These are phyloP conservation scores for Nudaria mundana DNA, from an alignment of 2,888 invertebrate genomes.

Conservation along the genomic window DNA sequence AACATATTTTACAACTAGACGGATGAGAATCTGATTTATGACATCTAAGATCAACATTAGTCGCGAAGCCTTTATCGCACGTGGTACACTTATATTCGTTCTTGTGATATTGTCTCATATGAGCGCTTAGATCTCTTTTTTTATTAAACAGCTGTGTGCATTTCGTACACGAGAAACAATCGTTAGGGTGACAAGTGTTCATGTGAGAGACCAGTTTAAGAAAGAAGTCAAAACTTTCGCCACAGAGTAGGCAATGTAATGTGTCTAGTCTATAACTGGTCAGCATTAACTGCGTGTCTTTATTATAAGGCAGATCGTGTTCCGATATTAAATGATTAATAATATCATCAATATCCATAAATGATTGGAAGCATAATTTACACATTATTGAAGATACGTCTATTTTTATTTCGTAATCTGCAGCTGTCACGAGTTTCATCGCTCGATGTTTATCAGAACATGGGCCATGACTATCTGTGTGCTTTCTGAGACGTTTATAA, in stretches of 20 bases:
- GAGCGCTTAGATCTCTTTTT: constrained; percentile 51
- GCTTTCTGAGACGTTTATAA: constrained; percentile 44
- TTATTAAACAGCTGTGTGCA: constrained; percentile 56
- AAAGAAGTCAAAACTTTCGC: constrained; percentile 44
- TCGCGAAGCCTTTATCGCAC: constrained; percentile 44
- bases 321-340: constrained; percentile 44
- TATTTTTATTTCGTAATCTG: constrained; percentile 60
- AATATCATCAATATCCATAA: constrained; percentile 24
- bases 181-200: constrained; percentile 46
- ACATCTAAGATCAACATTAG: constrained; percentile 39
- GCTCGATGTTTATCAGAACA: constrained; percentile 50
- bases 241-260: constrained; percentile 55
- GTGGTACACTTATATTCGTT: constrained; percentile 47
- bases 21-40: constrained; percentile 53
- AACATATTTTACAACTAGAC: constrained; percentile 60
- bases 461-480: constrained; percentile 52
- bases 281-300: constrained; percentile 42
- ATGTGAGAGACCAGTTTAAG: constrained; percentile 54
- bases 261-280: constrained; percentile 51
- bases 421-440: constrained; percentile 49
- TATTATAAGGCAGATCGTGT: constrained; percentile 50
- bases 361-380: constrained; percentile 43
- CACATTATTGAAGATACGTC: constrained; percentile 61
- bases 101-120: constrained; percentile 49
- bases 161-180: constrained; percentile 44